Evolutionary conservation across 2,888 invertebrate species (phyloP).

Genomic region (Agrilus biguttatus): DNA sequence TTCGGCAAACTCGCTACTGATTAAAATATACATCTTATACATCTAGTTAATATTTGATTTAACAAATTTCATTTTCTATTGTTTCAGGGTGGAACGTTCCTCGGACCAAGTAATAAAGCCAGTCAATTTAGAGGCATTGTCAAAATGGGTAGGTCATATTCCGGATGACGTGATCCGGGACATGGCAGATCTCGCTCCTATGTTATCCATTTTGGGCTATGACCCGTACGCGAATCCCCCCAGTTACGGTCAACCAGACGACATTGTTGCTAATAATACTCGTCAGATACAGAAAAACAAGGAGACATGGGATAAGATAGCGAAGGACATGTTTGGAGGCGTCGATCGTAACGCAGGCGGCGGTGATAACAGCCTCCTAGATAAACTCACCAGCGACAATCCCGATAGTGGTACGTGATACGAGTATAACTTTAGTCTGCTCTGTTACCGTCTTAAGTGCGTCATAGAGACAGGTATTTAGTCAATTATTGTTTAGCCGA

Average conservation of each 20-base stretch:
- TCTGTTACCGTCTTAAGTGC: constrained; percentile 17
- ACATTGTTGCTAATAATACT: constrained; percentile 55
- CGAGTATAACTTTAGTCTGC: constrained; percentile 10
- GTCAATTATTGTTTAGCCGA: no score
- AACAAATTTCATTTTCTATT: constrained; percentile 7
- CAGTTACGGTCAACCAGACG: constrained; percentile 77
- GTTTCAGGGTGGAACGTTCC: constrained; percentile 81
- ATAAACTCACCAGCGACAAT: constrained; percentile 25
- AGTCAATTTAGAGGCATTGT: constrained; percentile 88
- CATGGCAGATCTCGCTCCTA: constrained; percentile 88
- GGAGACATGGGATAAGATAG: constrained; percentile 29
- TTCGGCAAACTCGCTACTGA: no score
- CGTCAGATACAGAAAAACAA: constrained; percentile 17
- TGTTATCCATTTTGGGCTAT: constrained; percentile 85
- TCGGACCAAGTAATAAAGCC: constrained; percentile 98
- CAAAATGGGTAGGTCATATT: constrained; percentile 82
- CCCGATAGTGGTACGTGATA: constrained; percentile 26
- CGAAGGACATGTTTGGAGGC: constrained; percentile 29
- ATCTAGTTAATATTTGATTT: constrained; percentile 1
- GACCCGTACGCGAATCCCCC: constrained; percentile 96
- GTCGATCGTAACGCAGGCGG: constrained; percentile 9
- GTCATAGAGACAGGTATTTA: constrained; percentile 9
- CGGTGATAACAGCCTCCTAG: constrained; percentile 19
- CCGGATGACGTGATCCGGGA: constrained; percentile 84
- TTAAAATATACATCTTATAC: no score